Evolutionary conservation across 1,140 invertebrate species (phyloP), one percentile per base, ranked within the genome.

Genomic region (Spodoptera litura): DNA sequence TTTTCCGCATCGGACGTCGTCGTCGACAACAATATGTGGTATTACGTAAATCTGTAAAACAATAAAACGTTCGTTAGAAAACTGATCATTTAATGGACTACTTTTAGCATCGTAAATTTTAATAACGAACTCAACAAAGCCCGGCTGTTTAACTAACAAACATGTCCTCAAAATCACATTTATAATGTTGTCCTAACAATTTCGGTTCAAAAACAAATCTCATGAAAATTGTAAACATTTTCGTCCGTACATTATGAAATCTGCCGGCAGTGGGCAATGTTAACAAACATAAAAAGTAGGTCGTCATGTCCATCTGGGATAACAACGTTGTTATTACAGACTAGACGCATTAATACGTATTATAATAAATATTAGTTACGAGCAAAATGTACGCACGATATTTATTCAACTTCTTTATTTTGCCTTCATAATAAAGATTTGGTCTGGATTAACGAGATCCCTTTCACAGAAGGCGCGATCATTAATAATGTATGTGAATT

Each of bases 401-500:
- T 75, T 75, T 61, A 64, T 64, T 58, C 56, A 56, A 56, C n/a
- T 51, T 59, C 55, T 73, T 59, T 73, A 62, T 53, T n/a, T 51
- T 3, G 31, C 31, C 52, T 49, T 11, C 59, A 20, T 62, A 51
- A 52, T 35, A 51, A 20, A 62, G 38, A 62, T 51, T 75, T 53
- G 56, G 44, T 12, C 12, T 11, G 58, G 73, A 75, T 75, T 75
- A 75, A 64, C 73, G 53, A 64, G 73, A 61, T 64, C 12, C 49
- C 15, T 62, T 75, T 75, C 58, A 75, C 35, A 75, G 27, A 62
- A 75, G 27, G 44, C 73, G 59, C 12, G 13, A 31, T 25, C 73
- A 75, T 75, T 75, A 75, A 75, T 64, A 75, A 64, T 53, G 59
- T 62, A 75, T 64, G 55, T 56, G 71, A 77, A 77, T 68, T 55